These are phyloP conservation scores for Drosophila persimilis DNA, from an alignment of 1,140 invertebrate species.

Conservation along the genomic window DNA sequence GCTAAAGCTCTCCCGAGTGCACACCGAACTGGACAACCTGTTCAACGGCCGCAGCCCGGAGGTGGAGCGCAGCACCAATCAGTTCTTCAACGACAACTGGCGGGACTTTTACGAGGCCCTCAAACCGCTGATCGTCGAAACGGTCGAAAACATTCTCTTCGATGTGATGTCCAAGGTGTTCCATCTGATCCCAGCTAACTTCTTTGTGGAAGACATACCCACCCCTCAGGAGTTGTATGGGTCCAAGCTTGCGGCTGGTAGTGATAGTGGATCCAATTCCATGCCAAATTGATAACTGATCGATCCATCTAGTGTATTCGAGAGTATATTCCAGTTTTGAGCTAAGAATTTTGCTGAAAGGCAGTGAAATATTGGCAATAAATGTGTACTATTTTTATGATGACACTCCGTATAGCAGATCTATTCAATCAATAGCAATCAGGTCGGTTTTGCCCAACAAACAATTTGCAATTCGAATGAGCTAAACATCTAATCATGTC, in stretches of 20 bases:
- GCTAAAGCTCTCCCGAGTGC: conserved; percentile 84
- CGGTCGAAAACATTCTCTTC: conserved; percentile 86
- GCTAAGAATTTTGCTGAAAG: neutral
- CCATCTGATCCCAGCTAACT: conserved; percentile 85
- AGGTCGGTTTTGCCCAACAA: no score
- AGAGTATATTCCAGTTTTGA: neutral
- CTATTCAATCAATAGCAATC: no score
- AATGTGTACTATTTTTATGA: neutral
- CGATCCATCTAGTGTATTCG: no score
- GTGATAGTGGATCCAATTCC: neutral
- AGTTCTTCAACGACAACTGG: conserved; percentile 89
- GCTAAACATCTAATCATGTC: neutral
- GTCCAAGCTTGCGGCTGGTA: conserved; percentile 84
- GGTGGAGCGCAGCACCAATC: conserved; percentile 86
- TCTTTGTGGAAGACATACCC: conserved; percentile 76
- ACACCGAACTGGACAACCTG: conserved; percentile 61
- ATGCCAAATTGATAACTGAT: no score
- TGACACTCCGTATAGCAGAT: no score
- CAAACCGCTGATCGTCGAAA: conserved; percentile 86
- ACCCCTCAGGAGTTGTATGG: conserved; percentile 65
- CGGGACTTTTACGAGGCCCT: conserved; percentile 86
- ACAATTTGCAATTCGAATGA: neutral
- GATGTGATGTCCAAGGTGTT: conserved; percentile 86
- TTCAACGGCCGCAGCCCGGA: conserved; percentile 74
- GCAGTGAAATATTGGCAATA: neutral